Evolutionary conservation across 64 coral and sea anemone species (phyloP).

Genomic region (Cladopsammia gracilis): DNA sequence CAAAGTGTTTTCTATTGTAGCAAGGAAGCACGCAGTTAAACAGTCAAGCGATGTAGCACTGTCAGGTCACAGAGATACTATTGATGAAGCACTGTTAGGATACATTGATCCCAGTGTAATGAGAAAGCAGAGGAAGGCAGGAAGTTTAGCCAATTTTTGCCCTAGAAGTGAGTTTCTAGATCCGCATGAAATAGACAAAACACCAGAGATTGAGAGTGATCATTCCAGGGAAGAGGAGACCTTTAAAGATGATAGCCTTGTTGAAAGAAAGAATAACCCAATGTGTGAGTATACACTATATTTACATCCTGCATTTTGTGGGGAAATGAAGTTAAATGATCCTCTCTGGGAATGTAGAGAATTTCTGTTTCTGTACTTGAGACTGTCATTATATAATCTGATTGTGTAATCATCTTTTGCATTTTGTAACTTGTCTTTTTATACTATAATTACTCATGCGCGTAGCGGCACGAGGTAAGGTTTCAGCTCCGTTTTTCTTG

Average conservation of each 20-base stretch:
- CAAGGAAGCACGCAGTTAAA: background rate
- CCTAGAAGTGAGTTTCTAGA: conserved; percentile 5
- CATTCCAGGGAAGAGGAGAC: background rate
- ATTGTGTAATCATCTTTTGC: too few relatives aligned
- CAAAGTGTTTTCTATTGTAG: background rate
- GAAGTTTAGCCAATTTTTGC: conserved; percentile 19
- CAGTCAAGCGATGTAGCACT: background rate
- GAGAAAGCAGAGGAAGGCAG: background rate
- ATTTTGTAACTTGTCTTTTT: too few relatives aligned
- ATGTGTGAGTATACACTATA: too few relatives aligned
- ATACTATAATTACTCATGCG: too few relatives aligned
- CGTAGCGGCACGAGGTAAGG: too few relatives aligned
- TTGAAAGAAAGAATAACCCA: background rate
- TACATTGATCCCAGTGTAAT: background rate
- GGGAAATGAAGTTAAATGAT: too few relatives aligned
- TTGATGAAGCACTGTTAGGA: background rate
- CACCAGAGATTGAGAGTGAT: background rate
- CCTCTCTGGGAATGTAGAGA: too few relatives aligned
- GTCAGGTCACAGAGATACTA: background rate
- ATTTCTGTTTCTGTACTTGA: too few relatives aligned
- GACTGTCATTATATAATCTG: too few relatives aligned
- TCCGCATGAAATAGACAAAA: background rate
- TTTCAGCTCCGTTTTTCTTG: too few relatives aligned
- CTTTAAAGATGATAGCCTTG: background rate
- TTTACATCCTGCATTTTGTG: too few relatives aligned